phyloP scores from a whole-genome alignment of 2,888 invertebrate genomes.

The Tipula helvola region DNA sequence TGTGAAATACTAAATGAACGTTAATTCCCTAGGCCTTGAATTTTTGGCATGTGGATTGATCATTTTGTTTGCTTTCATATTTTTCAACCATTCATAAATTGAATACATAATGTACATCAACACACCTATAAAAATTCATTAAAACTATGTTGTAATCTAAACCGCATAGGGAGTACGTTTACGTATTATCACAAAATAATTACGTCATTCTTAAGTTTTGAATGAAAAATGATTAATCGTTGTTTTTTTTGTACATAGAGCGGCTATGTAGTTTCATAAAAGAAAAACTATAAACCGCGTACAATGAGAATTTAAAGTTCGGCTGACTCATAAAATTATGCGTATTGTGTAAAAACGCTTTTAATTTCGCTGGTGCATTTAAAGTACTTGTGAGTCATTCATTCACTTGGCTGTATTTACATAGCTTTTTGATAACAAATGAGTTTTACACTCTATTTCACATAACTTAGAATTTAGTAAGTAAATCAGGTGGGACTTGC shows the following conservation, averaged over 20 bases:
- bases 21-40: background rate
- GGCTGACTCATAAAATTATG: background rate
- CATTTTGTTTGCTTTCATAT: background rate
- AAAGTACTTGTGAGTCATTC: background rate
- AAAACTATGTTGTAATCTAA: background rate
- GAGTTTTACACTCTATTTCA: no score
- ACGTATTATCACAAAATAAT: background rate
- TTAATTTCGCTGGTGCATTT: background rate
- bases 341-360: background rate
- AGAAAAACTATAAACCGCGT: background rate
- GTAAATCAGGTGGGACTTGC: no score
- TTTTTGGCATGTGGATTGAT: background rate
- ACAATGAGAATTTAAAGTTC: background rate
- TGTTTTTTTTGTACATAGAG: background rate
- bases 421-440: no score
- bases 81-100: background rate
- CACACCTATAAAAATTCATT: background rate
- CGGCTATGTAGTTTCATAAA: background rate
- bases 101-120: background rate
- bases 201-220: background rate
- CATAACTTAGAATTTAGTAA: no score
- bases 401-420: background rate
- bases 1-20: background rate
- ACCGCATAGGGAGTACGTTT: background rate
- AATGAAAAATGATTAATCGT: background rate